phyloP scores from a whole-genome alignment of 1,140 invertebrate species.

The Drosophila tsacasi region DNA sequence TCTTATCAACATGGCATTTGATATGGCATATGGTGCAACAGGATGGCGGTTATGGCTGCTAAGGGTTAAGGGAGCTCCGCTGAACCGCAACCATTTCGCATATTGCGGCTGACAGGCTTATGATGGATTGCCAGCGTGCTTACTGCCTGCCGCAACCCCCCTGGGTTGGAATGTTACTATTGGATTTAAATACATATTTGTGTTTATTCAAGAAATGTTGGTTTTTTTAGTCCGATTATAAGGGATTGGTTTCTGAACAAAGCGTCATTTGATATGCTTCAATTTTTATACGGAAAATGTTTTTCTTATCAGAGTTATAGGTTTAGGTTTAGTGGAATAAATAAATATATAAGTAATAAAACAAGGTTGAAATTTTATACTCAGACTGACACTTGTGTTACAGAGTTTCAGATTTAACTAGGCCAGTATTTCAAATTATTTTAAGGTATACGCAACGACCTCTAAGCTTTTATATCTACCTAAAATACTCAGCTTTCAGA shows the following conservation, averaged over 20 bases:
- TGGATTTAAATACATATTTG: conserved; percentile 39
- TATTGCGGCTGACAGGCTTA: conserved; percentile 46
- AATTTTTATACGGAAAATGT: conserved; percentile 11
- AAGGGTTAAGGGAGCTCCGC: conserved; percentile 24
- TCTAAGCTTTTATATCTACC: background rate
- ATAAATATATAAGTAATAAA: background rate
- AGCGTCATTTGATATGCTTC: conserved; percentile 15
- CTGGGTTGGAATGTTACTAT: conserved; percentile 23
- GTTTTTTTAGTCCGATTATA: conserved; percentile 15
- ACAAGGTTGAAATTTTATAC: background rate
- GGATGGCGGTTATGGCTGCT: conserved; percentile 16
- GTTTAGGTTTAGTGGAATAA: background rate
- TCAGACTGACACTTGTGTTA: background rate
- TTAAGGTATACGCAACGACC: background rate
- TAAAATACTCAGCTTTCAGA: background rate
- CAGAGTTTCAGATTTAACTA: background rate
- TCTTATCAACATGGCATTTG: conserved; percentile 46
- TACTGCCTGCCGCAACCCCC: background rate
- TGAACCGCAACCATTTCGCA: conserved; percentile 40
- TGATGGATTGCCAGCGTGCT: conserved; percentile 33
- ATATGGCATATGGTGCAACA: conserved; percentile 45
- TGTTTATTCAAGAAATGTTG: conserved; percentile 26
- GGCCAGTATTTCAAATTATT: background rate
- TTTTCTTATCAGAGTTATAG: background rate
- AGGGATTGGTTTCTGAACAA: conserved; percentile 15